phyloP scores from a whole-genome alignment of 1,140 invertebrate species.

The Zaprionus kolodkinae region DNA sequence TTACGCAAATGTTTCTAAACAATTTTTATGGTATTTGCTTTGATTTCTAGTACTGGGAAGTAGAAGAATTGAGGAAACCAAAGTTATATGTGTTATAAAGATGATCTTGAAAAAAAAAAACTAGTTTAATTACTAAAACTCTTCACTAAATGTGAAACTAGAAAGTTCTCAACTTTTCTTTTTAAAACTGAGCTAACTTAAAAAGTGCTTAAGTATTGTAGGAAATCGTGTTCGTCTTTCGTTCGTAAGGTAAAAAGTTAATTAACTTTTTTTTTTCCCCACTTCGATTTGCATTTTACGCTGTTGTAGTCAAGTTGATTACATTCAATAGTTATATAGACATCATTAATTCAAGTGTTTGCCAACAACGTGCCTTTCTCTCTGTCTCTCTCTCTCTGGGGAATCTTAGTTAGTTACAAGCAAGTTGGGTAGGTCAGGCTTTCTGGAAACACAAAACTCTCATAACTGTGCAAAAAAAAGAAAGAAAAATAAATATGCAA shows the following conservation, averaged over 20 bases:
- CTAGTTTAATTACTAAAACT: background rate
- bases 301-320: conserved; percentile 14
- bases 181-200: conserved; percentile 6
- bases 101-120: too few relatives aligned
- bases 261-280: conserved; percentile 16
- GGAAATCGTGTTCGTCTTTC: background rate
- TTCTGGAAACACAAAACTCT: too few relatives aligned
- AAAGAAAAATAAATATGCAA: conserved; percentile 26
- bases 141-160: background rate
- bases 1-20: conserved; percentile 1
- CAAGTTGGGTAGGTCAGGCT: conserved; percentile 59
- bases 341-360: conserved; percentile 28
- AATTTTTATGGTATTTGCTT: background rate
- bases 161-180: conserved; percentile 14
- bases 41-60: background rate
- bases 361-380: conserved; percentile 18
- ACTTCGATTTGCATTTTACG: conserved; percentile 17
- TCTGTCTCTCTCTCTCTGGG: background rate
- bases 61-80: background rate
- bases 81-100: too few relatives aligned
- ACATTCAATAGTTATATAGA: conserved; percentile 25
- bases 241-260: conserved; percentile 13
- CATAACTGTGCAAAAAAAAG: conserved; percentile 37
- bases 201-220: conserved; percentile 16
- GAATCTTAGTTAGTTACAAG: conserved; percentile 24